phyloP scores from a whole-genome alignment of 1,140 invertebrate species.

The Drosophila novamexicana region DNA sequence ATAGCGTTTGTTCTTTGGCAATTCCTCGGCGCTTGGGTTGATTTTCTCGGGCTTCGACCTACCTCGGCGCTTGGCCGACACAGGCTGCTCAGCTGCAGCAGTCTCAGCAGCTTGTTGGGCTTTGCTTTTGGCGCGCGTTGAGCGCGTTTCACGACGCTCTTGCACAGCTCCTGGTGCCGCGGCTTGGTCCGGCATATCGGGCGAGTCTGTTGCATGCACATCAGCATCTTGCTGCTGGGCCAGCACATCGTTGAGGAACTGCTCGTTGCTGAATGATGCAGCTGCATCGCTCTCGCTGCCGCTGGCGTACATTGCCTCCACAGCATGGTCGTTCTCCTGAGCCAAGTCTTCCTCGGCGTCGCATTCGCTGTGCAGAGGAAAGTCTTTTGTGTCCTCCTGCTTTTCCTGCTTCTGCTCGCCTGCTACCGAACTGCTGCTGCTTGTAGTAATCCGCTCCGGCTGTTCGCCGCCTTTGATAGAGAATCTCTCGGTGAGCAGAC shows the following conservation, averaged over 20 bases:
- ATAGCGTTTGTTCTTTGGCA: slow-evolving; percentile 51
- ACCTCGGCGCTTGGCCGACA: slow-evolving; percentile 15
- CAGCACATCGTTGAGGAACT: slow-evolving; percentile 62
- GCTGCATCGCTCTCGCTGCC: slow-evolving; percentile 22
- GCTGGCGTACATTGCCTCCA: slow-evolving; percentile 12
- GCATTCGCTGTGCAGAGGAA: slow-evolving; percentile 3
- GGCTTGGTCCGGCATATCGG: not conserved
- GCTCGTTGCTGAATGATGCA: slow-evolving; percentile 64
- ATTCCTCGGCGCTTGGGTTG: not conserved
- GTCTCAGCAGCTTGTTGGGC: slow-evolving; percentile 17
- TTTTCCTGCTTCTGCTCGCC: slow-evolving; percentile 9
- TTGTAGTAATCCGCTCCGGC: not conserved
- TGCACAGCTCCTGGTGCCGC: not conserved
- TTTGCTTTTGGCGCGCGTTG: slow-evolving; percentile 57
- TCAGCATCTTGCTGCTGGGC: slow-evolving; percentile 22
- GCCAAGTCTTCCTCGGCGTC: slow-evolving; percentile 16
- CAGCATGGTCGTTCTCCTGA: slow-evolving; percentile 17
- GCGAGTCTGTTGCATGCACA: no score
- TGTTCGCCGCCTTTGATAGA: slow-evolving; percentile 48
- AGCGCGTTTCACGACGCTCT: slow-evolving; percentile 60
- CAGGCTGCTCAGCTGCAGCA: not conserved
- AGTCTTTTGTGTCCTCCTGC: slow-evolving; percentile 21
- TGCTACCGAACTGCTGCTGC: not conserved
- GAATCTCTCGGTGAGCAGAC: slow-evolving; percentile 69
- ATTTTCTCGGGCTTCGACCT: slow-evolving; percentile 18